Base-by-base conservation (phyloP, 2,888 invertebrate genomes). In the Resseliella maxima region DNA sequence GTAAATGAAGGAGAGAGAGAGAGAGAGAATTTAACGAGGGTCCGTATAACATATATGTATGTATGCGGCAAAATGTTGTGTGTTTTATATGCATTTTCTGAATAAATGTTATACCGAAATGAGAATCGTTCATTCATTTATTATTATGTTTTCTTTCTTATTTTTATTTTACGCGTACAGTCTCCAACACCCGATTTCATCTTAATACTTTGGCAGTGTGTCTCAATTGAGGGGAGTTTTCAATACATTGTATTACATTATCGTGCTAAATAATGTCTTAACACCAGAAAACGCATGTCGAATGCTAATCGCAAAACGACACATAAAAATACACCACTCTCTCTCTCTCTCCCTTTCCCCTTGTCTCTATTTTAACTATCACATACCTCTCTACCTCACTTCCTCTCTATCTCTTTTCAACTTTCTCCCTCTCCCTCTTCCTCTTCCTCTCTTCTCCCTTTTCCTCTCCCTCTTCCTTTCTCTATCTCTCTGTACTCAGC, bases 211-310 rank as follows among this genome's bases (percentile, higher is more conserved):
- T n/a, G n/a, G 18, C n/a, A 1, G 5, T 24, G 59, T 2, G 24
- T 41, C 72, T 72, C 8, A 18, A 72, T 72, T 31, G 72, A 72
- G 35, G 72, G 72, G 72, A 21, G 72, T 72, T 38, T 83, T 83
- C 83, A 83, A 83, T 83, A 38, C 83, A 38, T n/a, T 15, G 41
- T 38, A 38, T 50, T 12, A 83, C 38, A 83, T 83, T 83, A 83
- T 83, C 38, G 38, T 83, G 24, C 83, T 83, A 83, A 83, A 86
- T 86, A 86, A 86, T 86, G 86, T 86, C 86, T 86, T 86, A 86
- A 87, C 86, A 86, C 86, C 38, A 59, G 64, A 86, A 87, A 86
- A 87, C 87, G 87, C 87, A 86, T 87, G 87, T 87, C 87, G 87
- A 87, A 87, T 87, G 87, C 87, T 87, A 87, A 87, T 87, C 86